Conservation (phyloP, 2,888 invertebrate species). For the Uloborus plumipes region DNA sequence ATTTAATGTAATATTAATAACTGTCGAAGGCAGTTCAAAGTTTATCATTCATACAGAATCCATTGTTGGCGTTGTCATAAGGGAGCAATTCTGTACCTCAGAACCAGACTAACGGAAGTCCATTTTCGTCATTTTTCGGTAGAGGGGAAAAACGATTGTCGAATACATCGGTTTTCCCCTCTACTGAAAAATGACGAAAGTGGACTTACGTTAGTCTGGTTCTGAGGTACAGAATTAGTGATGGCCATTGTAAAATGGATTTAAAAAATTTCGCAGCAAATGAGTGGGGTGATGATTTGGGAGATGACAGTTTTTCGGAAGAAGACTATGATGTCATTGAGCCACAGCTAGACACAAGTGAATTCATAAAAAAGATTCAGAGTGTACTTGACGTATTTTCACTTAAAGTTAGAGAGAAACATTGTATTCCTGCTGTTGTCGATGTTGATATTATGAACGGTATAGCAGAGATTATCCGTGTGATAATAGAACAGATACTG, state of each 20-base stretch:
- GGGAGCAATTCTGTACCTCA: no score
- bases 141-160: no score
- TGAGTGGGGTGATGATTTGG: not conserved
- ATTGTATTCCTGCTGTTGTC: constrained; percentile 2
- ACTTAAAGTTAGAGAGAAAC: not conserved
- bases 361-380: not conserved
- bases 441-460: not conserved
- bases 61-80: not conserved
- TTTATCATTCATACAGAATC: not conserved
- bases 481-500: not conserved
- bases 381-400: not conserved
- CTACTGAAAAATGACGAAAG: no score
- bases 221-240: no score
- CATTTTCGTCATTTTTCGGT: no score
- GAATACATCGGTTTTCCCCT: no score
- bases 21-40: not conserved
- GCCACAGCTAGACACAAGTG: not conserved
- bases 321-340: not conserved
- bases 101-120: no score
- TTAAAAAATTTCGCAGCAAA: not conserved
- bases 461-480: not conserved
- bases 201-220: no score
- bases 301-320: not conserved
- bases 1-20: not conserved
- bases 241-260: not conserved